Evolutionary conservation across 2,797 vertebrate species (phyloP).

Genomic region (Lates japonicus): DNA sequence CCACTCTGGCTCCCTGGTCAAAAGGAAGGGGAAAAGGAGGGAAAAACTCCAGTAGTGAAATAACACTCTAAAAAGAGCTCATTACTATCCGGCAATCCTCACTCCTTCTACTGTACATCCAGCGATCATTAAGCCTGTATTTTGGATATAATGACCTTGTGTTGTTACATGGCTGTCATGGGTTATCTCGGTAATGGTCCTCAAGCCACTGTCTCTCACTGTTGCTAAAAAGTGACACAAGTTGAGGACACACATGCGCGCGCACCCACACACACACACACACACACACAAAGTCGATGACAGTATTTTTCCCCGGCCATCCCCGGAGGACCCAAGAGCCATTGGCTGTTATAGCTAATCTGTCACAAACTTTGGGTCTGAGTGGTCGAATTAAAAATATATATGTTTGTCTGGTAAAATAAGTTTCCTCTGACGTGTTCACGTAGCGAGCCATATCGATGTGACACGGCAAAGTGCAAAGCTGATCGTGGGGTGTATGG

Average conservation of each 20-base stretch:
- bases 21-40: not conserved
- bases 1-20: constrained; percentile 62
- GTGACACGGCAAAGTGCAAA: constrained; percentile 59
- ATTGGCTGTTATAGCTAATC: too few species aligned
- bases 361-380: constrained; percentile 63
- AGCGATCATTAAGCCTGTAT: constrained; percentile 76
- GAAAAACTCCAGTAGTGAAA: constrained; percentile 41
- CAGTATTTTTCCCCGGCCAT: constrained; percentile 57
- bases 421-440: constrained; percentile 49
- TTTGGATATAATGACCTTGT: constrained; percentile 84
- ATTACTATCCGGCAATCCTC: constrained; percentile 61
- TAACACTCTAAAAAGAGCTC: constrained; percentile 69
- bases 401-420: not conserved
- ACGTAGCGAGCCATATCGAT: constrained; percentile 65
- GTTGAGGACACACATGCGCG: constrained; percentile 47
- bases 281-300: constrained; percentile 41
- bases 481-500: constrained; percentile 39
- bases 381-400: constrained; percentile 32
- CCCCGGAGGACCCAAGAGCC: constrained; percentile 66
- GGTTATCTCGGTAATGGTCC: constrained; percentile 86
- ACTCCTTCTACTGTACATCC: constrained; percentile 64
- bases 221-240: constrained; percentile 64
- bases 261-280: not conserved
- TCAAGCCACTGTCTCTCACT: constrained; percentile 74
- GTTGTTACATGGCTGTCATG: constrained; percentile 82